Conservation (phyloP, 37 sponge, comb jelly and placozoan species). For the Chondrosia reniformis region DNA sequence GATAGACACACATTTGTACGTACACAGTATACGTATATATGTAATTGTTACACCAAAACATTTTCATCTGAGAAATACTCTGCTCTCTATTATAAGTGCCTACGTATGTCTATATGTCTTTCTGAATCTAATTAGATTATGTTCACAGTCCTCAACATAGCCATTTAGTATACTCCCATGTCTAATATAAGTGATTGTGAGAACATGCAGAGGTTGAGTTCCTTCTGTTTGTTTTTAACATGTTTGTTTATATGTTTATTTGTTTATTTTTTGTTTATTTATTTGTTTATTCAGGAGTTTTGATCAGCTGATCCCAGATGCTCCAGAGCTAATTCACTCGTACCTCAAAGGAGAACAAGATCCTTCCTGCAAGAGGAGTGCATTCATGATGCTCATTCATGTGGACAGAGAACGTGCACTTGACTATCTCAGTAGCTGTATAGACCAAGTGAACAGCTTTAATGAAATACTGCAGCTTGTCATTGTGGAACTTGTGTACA, state of each 20-base stretch:
- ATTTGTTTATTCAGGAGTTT: conserved; percentile 69
- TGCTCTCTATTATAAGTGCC: too few relatives aligned
- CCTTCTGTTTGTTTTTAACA: too few relatives aligned
- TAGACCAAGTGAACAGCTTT: conserved; percentile 93
- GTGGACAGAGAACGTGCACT: conserved; percentile 95
- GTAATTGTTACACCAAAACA: too few relatives aligned
- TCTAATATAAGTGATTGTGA: too few relatives aligned
- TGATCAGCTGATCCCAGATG: conserved; percentile 93
- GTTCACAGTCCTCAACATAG: too few relatives aligned
- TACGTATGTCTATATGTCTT: too few relatives aligned
- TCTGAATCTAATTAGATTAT: too few relatives aligned
- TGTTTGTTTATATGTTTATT: background rate
- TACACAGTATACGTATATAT: too few relatives aligned
- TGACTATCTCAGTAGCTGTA: conserved; percentile 92
- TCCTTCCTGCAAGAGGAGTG: conserved; percentile 98
- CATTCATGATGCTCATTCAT: conserved; percentile 99
- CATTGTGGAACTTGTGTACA: conserved; percentile 99
- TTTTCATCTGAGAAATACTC: too few relatives aligned
- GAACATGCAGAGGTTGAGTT: too few relatives aligned
- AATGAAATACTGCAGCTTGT: conserved; percentile 98
- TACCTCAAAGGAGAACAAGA: conserved; percentile 96
- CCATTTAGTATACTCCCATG: too few relatives aligned
- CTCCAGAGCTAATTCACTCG: conserved; percentile 94
- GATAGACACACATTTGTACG: too few relatives aligned
- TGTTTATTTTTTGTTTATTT: background rate